phyloP scores from a whole-genome alignment of 2,113 vertebrate genomes.

The Rhea pennata region DNA sequence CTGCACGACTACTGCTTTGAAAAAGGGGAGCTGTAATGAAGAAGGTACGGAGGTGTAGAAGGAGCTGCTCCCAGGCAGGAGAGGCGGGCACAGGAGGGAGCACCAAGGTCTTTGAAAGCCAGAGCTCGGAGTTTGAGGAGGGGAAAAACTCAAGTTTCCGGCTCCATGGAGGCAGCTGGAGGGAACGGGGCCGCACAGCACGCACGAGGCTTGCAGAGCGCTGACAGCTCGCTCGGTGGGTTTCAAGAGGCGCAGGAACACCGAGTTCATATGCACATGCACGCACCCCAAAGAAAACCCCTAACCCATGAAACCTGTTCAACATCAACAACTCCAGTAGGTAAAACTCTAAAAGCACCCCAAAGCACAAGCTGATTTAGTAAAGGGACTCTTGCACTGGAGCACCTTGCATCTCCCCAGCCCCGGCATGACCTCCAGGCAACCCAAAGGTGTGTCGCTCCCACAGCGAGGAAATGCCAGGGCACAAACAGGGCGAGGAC shows the following conservation, averaged over 20 bases:
- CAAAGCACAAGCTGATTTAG: neutral
- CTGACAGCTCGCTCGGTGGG: neutral
- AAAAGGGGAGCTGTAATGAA: neutral
- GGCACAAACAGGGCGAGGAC: neutral
- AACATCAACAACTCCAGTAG: neutral
- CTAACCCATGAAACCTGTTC: neutral
- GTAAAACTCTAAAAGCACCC: neutral
- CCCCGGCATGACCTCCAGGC: neutral
- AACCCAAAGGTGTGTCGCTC: neutral
- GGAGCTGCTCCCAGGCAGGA: neutral
- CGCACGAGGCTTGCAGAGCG: rapidly evolving
- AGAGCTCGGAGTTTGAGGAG: neutral
- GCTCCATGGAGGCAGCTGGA: neutral
- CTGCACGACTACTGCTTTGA: neutral
- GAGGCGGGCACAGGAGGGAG: neutral
- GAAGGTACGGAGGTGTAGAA: neutral
- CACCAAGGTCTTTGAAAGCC: neutral
- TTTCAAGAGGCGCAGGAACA: neutral
- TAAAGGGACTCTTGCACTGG: neutral
- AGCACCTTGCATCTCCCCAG: rapidly evolving
- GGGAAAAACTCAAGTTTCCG: neutral
- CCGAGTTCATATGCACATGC: rapidly evolving
- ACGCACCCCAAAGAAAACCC: neutral
- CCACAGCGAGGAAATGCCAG: neutral
- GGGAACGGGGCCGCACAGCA: neutral